Percentiles rank a stretch among this genome's conserved stretches.
phyloP scores from a whole-genome alignment of 2,797 vertebrate species.

The Poeciliopsis turneri region DNA sequence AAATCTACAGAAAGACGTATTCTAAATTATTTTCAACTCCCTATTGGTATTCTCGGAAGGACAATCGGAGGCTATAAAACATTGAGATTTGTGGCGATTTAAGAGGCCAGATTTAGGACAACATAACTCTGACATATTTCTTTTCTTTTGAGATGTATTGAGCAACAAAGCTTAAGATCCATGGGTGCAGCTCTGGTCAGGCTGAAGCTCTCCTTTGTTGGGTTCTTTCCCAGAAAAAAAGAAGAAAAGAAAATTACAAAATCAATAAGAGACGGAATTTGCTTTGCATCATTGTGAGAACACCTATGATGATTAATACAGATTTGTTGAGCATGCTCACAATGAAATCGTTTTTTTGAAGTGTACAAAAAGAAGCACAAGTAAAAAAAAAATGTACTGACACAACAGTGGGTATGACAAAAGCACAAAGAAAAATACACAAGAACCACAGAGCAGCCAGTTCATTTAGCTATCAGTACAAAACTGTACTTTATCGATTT shows the following conservation, averaged over 20 bases:
- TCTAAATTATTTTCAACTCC: not conserved
- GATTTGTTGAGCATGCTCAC: not conserved
- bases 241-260: not conserved
- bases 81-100: constrained; percentile 31
- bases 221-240: not conserved
- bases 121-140: constrained; percentile 15
- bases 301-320: not conserved
- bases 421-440: not conserved
- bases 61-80: not conserved
- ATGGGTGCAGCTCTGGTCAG: not conserved
- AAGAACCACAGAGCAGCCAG: not conserved
- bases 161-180: constrained; percentile 5
- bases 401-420: not conserved
- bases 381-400: not conserved
- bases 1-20: not conserved
- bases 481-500: not conserved
- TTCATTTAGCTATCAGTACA: too few relatives aligned
- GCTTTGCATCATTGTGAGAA: not conserved
- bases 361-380: not conserved
- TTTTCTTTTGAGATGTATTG: not conserved
- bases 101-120: constrained; percentile 19
- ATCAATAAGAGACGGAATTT: not conserved
- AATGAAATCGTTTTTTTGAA: not conserved
- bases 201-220: not conserved
- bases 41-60: not conserved